Evolutionary conservation across 2,888 invertebrate species (phyloP).

Genomic region (Bursaphelenchus okinawaensis): DNA sequence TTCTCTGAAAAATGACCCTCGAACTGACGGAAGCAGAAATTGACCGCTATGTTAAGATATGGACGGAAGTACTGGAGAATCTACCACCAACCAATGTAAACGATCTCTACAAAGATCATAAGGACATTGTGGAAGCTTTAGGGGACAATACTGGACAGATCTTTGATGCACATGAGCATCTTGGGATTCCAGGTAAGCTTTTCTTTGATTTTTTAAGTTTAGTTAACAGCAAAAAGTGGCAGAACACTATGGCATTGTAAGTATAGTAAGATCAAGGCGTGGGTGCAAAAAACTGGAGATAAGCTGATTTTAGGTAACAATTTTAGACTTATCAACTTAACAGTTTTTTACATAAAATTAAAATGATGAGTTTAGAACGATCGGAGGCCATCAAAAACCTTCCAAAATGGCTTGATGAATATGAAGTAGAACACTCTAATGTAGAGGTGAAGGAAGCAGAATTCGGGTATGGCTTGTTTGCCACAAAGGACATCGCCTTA

Average conservation of each 20-base stretch:
- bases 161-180: background rate
- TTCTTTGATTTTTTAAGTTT: background rate
- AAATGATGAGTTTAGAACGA: slow-evolving; percentile 24
- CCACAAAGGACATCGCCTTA: slow-evolving; percentile 13
- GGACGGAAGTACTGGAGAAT: slow-evolving; percentile 29
- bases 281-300: too few species aligned
- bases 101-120: slow-evolving; percentile 46
- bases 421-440: slow-evolving; percentile 28
- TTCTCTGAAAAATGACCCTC: background rate
- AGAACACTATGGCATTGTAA: too few species aligned
- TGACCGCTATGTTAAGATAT: slow-evolving; percentile 20
- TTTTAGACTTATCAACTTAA: background rate
- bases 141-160: slow-evolving; percentile 14
- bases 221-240: slow-evolving; percentile 5
- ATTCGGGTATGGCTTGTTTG: slow-evolving; percentile 24
- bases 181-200: background rate
- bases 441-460: slow-evolving; percentile 28
- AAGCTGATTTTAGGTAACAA: too few species aligned
- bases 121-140: slow-evolving; percentile 30
- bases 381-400: slow-evolving; percentile 28
- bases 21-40: slow-evolving; percentile 16
- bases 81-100: slow-evolving; percentile 31
- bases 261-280: too few species aligned
- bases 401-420: slow-evolving; percentile 36
- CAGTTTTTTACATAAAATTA: too few species aligned